Evolutionary conservation across 1,140 invertebrate species (phyloP).

Genomic region (Acarapis woodi): DNA sequence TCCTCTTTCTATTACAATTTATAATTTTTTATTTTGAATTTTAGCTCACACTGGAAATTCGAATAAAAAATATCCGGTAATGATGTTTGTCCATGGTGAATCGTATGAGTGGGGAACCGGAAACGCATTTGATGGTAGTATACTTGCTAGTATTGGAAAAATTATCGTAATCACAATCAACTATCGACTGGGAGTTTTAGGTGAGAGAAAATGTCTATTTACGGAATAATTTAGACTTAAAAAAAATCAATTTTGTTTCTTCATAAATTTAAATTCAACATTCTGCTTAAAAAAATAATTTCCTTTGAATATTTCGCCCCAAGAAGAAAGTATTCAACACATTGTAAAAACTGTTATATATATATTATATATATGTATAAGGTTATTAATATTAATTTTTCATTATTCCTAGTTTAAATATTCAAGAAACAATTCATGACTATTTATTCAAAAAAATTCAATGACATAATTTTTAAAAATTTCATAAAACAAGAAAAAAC

Average conservation of each 20-base stretch:
- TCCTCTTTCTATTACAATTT: too few species aligned
- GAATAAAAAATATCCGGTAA: slow-evolving; percentile 44
- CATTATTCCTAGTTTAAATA: too few species aligned
- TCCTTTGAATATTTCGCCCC: neutral
- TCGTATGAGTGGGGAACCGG: slow-evolving; percentile 69
- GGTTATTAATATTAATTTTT: too few species aligned
- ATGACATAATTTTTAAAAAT: too few species aligned
- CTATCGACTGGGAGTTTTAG: slow-evolving; percentile 62
- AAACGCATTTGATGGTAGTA: slow-evolving; percentile 63
- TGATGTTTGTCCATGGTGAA: slow-evolving; percentile 70
- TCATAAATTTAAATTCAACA: neutral
- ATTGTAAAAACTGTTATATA: too few species aligned
- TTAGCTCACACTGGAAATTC: too few species aligned
- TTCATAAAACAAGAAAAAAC: too few species aligned
- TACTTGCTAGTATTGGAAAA: slow-evolving; percentile 55
- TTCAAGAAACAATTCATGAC: too few species aligned
- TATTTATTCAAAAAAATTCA: too few species aligned
- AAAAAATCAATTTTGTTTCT: neutral
- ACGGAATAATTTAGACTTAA: neutral
- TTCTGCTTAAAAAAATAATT: neutral
- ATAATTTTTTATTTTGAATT: too few species aligned
- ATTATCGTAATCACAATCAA: slow-evolving; percentile 77
- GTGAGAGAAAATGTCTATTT: too few species aligned
- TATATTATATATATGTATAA: too few species aligned
- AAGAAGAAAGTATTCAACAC: neutral